phyloP scores from a whole-genome alignment of 2,113 vertebrate species.

The Oreochromis tanganicae region DNA sequence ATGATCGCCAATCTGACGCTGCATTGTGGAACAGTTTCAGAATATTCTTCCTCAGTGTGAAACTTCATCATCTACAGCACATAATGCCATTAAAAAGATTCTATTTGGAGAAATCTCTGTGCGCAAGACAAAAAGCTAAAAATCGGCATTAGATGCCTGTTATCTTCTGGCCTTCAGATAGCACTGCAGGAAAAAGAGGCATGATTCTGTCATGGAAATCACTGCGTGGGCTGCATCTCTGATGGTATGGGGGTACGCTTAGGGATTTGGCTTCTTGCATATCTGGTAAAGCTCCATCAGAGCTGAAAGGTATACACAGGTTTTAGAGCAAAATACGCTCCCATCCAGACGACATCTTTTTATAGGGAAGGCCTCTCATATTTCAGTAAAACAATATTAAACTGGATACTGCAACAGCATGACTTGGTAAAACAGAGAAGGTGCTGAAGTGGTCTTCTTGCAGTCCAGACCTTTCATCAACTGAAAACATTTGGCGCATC shows the following conservation, averaged over 20 bases:
- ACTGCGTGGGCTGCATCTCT: accelerated
- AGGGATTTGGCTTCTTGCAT: neutral
- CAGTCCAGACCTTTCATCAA: neutral
- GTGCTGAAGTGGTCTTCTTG: neutral
- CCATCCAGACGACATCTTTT: neutral
- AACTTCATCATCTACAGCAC: neutral
- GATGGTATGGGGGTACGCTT: neutral
- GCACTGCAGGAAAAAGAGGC: neutral
- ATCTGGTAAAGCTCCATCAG: neutral
- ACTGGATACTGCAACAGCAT: neutral
- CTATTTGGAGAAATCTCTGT: neutral
- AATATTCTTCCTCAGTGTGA: neutral
- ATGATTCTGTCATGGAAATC: neutral
- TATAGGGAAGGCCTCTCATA: neutral
- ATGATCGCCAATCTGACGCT: neutral
- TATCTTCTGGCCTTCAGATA: neutral
- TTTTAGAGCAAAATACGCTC: neutral
- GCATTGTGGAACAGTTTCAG: neutral
- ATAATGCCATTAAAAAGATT: neutral
- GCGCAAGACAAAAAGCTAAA: neutral
- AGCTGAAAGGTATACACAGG: neutral
- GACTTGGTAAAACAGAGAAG: neutral
- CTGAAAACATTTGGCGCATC: neutral
- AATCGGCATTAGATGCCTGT: accelerated
- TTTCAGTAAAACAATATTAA: neutral